phyloP scores from a whole-genome alignment of 2,888 invertebrate genomes.

The Fragum whitleyi region DNA sequence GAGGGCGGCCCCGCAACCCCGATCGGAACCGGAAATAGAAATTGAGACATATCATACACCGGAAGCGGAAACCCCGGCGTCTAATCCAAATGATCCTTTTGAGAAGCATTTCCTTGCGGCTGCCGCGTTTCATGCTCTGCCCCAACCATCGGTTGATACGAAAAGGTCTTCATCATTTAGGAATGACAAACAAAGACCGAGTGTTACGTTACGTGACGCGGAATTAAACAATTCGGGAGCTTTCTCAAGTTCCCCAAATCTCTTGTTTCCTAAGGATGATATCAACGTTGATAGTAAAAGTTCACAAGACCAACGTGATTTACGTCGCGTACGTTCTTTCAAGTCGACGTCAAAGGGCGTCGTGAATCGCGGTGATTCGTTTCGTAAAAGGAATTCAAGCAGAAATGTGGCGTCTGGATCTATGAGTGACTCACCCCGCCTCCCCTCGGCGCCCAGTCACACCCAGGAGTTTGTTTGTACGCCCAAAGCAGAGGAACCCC shows the following conservation, averaged over 20 bases:
- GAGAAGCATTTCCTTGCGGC: constrained; percentile 61
- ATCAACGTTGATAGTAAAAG: constrained; percentile 20
- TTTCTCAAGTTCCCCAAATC: constrained; percentile 63
- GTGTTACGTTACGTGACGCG: constrained; percentile 35
- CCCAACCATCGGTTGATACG: constrained; percentile 10
- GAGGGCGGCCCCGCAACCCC: constrained; percentile 31
- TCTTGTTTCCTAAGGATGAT: constrained; percentile 63
- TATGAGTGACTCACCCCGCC: constrained; percentile 85
- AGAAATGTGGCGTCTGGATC: constrained; percentile 93
- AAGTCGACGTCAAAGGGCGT: constrained; percentile 96
- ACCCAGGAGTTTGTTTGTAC: constrained; percentile 27
- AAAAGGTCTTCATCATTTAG: constrained; percentile 60
- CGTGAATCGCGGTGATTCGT: constrained; percentile 96
- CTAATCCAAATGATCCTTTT: constrained; percentile 60
- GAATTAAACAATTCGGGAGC: constrained; percentile 42
- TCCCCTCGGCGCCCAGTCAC: constrained; percentile 85
- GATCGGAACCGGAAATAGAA: constrained; percentile 46
- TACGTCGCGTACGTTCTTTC: constrained; percentile 92
- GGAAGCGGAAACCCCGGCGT: constrained; percentile 32
- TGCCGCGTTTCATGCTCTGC: constrained; percentile 27
- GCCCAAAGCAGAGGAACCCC: constrained; percentile 28
- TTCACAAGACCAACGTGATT: constrained; percentile 44
- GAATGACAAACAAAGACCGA: constrained; percentile 59
- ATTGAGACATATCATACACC: constrained; percentile 41
- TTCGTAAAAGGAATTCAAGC: constrained; percentile 87